These are phyloP conservation scores for Galago senegalensis DNA, from an alignment of 2,797 vertebrate genomes.

Conservation along the genomic window DNA sequence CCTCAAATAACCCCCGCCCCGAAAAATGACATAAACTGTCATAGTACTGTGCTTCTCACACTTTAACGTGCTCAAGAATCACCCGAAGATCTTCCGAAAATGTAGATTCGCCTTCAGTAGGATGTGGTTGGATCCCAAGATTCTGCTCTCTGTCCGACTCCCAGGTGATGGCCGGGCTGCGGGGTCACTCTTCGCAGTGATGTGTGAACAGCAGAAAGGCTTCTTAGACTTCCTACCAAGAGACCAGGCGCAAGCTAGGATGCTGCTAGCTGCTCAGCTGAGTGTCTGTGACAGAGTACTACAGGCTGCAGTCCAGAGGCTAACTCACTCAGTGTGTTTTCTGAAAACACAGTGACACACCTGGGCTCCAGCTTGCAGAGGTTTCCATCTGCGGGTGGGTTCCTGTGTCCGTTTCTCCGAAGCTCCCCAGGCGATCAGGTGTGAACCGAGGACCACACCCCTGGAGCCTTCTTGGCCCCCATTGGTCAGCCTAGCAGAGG, in stretches of 20 bases:
- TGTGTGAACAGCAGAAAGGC: background rate
- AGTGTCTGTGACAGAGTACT: background rate
- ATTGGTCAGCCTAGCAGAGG: fast-evolving
- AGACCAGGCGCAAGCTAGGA: background rate
- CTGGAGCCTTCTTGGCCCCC: too few species aligned
- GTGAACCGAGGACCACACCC: background rate
- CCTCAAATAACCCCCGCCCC: too few species aligned
- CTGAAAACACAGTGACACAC: background rate
- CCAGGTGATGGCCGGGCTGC: too few species aligned
- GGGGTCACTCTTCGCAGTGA: background rate
- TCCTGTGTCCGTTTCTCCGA: fast-evolving
- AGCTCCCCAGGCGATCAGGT: background rate
- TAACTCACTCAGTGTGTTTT: background rate
- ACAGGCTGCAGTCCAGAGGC: fast-evolving
- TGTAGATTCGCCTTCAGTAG: too few species aligned
- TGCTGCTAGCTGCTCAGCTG: fast-evolving
- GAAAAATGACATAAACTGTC: too few species aligned
- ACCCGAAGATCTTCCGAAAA: background rate
- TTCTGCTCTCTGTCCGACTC: background rate
- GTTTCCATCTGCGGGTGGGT: background rate
- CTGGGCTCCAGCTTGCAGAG: background rate
- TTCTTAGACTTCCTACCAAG: background rate
- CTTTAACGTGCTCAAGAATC: fast-evolving
- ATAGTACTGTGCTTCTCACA: background rate
- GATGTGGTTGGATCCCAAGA: too few species aligned